phyloP scores from a whole-genome alignment of 2,888 invertebrate species.

The Ophraella communa region DNA sequence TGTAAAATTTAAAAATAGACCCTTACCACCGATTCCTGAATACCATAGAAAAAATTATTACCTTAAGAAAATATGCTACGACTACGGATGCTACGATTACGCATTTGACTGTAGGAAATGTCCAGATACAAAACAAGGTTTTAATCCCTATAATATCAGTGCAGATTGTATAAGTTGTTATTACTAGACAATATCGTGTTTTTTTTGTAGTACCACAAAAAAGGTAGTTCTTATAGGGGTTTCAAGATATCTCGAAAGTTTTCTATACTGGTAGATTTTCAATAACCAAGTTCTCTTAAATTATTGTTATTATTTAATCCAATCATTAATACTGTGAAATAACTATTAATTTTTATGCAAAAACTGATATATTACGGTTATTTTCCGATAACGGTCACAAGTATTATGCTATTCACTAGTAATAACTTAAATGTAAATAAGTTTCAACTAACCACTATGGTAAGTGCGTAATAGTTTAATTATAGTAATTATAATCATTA shows the following conservation, averaged over 20 bases:
- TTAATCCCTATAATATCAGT: constrained; percentile 7
- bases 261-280: no score
- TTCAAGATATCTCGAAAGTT: no score
- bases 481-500: background rate
- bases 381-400: no score
- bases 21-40: background rate
- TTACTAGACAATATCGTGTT: constrained; percentile 3
- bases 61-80: constrained; percentile 10
- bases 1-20: background rate
- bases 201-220: no score
- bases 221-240: no score
- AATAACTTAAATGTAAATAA: background rate
- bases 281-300: no score
- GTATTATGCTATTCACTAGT: background rate
- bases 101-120: constrained; percentile 27
- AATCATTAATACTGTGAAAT: no score
- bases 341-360: background rate
- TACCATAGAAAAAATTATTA: constrained; percentile 13
- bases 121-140: constrained; percentile 11
- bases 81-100: constrained; percentile 22
- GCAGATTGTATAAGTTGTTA: constrained; percentile 27
- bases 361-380: background rate
- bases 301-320: no score
- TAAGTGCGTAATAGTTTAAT: background rate
- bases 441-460: background rate